phyloP scores from a whole-genome alignment of 2,888 invertebrate genomes.

The Loripinus fragilis region DNA sequence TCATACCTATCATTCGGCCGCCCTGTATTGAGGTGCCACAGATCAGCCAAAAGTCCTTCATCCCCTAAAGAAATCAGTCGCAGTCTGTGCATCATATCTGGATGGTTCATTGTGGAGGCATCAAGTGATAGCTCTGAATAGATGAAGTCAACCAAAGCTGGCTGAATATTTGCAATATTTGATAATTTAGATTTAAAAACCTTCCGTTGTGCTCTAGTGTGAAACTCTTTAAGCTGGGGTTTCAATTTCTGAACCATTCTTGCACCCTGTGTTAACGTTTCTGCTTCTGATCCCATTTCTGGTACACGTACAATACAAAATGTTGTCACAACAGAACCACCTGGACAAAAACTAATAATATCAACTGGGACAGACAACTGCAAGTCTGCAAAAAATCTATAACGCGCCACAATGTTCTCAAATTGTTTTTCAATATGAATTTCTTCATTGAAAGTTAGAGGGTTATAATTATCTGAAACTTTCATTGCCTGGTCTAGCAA shows the following conservation, averaged over 20 bases:
- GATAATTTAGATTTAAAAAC: slow-evolving; percentile 31
- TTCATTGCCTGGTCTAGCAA: neutral
- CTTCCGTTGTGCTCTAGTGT: slow-evolving; percentile 41
- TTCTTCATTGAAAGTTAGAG: neutral
- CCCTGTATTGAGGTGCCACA: slow-evolving; percentile 47
- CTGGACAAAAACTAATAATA: neutral
- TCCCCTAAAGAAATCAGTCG: slow-evolving; percentile 40
- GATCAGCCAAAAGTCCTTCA: slow-evolving; percentile 30
- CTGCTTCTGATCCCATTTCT: slow-evolving; percentile 8
- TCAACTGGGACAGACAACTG: slow-evolving; percentile 3
- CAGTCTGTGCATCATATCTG: slow-evolving; percentile 38
- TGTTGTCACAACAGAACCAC: neutral
- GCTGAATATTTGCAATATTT: slow-evolving; percentile 31
- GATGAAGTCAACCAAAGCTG: slow-evolving; percentile 34
- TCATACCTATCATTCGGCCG: slow-evolving; percentile 37
- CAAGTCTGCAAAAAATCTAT: neutral
- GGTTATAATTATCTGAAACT: neutral
- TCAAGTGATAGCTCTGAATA: slow-evolving; percentile 47
- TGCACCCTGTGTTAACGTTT: slow-evolving; percentile 37
- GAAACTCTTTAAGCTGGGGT: slow-evolving; percentile 39
- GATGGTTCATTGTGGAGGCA: slow-evolving; percentile 31
- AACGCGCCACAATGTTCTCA: neutral
- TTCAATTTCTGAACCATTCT: slow-evolving; percentile 24
- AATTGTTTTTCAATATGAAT: neutral
- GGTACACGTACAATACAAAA: neutral